Evolutionary conservation across 2,797 vertebrate genomes (phyloP).

Genomic region (Typhlichthys eigenmanni): DNA sequence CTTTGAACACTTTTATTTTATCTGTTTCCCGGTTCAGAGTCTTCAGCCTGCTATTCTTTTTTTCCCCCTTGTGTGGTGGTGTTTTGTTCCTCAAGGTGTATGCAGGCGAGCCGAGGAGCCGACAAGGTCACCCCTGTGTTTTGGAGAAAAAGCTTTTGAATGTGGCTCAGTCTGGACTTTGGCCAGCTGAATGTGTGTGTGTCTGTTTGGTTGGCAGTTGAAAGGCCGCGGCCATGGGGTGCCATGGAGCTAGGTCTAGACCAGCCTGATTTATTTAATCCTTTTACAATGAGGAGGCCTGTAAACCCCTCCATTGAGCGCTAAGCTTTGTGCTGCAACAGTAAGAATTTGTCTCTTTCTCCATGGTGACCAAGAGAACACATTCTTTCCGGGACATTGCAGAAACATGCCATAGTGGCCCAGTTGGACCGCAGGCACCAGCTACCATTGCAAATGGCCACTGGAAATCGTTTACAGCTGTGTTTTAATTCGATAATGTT

Average conservation of each 20-base stretch:
- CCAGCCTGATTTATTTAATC: conserved; percentile 78
- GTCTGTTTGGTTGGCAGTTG: conserved; percentile 61
- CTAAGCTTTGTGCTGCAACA: conserved; percentile 72
- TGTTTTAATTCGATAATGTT: background rate
- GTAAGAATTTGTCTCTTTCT: conserved; percentile 70
- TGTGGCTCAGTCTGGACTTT: conserved; percentile 43
- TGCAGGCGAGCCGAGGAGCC: conserved; percentile 52
- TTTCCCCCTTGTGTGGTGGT: conserved; percentile 2
- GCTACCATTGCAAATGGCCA: conserved; percentile 46
- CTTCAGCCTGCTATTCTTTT: background rate
- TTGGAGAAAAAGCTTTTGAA: conserved; percentile 36
- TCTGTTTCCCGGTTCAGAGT: conserved; percentile 9
- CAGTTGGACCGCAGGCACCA: conserved; percentile 42
- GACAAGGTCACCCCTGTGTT: conserved; percentile 55
- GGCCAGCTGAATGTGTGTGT: conserved; percentile 61
- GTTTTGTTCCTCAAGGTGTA: conserved; percentile 45
- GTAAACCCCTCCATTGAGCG: conserved; percentile 72
- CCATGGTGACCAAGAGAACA: conserved; percentile 73
- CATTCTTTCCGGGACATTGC: conserved; percentile 70
- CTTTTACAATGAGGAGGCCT: conserved; percentile 70
- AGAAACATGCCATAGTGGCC: conserved; percentile 51
- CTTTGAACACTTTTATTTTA: too few species aligned
- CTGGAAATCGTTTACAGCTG: conserved; percentile 52
- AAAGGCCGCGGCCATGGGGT: conserved; percentile 47
- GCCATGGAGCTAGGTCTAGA: conserved; percentile 49